phyloP scores from a whole-genome alignment of 2,113 vertebrate genomes.

The Saguinus midas region DNA sequence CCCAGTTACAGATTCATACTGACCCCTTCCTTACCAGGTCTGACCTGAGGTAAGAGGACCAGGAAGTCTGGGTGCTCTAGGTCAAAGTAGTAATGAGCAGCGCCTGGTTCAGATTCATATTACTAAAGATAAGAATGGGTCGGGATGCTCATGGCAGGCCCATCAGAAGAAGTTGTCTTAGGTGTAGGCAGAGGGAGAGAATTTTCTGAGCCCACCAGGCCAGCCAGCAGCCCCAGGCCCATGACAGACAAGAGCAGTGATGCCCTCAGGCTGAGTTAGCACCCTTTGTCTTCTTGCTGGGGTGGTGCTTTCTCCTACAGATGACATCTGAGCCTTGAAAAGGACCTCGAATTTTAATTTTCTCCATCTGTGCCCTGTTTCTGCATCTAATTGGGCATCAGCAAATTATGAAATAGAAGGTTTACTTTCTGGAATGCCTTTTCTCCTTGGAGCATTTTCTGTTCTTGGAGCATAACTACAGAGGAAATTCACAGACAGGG shows the following conservation, averaged over 20 bases:
- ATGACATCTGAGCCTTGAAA: neutral
- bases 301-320: neutral
- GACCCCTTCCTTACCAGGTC: neutral
- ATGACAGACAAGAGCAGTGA: neutral
- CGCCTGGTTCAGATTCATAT: neutral
- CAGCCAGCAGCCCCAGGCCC: neutral
- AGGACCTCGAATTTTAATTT: neutral
- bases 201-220: neutral
- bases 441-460: slow-evolving; percentile 13
- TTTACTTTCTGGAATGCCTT: neutral
- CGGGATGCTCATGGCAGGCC: neutral
- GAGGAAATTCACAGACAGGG: neutral
- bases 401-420: neutral
- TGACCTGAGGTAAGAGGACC: neutral
- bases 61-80: neutral
- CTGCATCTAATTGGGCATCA: neutral
- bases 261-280: neutral
- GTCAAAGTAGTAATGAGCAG: neutral
- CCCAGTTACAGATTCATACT: neutral
- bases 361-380: neutral
- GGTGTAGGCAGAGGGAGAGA: neutral
- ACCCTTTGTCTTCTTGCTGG: neutral
- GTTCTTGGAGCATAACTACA: neutral
- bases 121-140: neutral
- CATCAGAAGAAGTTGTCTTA: neutral